phyloP scores from a whole-genome alignment of 2,797 vertebrate species.

The Peromyscus attwateri region DNA sequence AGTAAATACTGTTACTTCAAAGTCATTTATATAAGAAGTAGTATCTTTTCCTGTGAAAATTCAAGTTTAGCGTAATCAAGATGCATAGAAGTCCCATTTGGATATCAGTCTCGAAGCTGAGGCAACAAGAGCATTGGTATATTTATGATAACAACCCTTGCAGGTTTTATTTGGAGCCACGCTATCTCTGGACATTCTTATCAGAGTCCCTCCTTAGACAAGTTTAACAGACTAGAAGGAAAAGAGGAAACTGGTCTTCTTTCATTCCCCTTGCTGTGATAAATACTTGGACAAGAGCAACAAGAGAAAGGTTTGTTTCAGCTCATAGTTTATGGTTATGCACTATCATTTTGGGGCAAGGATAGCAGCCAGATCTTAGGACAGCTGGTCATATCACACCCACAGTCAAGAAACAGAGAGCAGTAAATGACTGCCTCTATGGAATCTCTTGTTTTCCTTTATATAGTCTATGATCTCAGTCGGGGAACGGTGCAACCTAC shows the following conservation, averaged over 20 bases:
- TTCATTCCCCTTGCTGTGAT: not conserved
- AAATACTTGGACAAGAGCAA: not conserved
- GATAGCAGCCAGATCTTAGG: not conserved
- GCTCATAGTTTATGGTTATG: not conserved
- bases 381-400: not conserved
- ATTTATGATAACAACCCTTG: slow-evolving; percentile 25
- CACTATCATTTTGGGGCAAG: not conserved
- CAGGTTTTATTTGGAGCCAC: not conserved
- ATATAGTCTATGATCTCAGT: not conserved
- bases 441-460: not conserved
- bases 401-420: not conserved
- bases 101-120: slow-evolving; percentile 60
- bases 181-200: slow-evolving; percentile 67
- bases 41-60: not conserved
- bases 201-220: slow-evolving; percentile 44
- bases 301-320: not conserved
- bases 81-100: not conserved
- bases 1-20: not conserved
- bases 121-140: not conserved
- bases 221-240: slow-evolving; percentile 66
- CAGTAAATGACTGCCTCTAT: not conserved
- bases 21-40: not conserved
- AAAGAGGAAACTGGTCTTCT: slow-evolving; percentile 32
- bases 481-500: not conserved
- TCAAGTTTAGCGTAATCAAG: slow-evolving; percentile 5